A percentile compares a stretch with the other conserved stretches of the same genome.
These are phyloP conservation scores for Lepidochitona cinerea DNA, from an alignment of 2,888 invertebrate species.

Conservation along the genomic window DNA sequence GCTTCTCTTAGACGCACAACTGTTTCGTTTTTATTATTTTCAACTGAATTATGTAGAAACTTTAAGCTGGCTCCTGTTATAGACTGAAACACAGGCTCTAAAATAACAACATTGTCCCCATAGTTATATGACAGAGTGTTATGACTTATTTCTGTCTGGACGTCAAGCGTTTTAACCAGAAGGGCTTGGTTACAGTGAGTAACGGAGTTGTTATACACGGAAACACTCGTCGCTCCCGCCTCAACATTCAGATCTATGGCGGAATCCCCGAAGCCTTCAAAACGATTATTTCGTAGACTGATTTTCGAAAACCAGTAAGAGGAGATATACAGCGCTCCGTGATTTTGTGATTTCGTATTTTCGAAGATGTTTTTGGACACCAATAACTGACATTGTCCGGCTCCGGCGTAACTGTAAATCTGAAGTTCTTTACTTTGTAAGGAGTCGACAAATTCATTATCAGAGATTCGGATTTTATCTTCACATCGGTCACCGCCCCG, in stretches of 20 bases:
- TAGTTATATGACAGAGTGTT: not conserved
- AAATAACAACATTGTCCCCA: not conserved
- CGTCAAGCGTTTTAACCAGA: not conserved
- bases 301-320: not conserved
- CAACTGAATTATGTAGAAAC: slow-evolving; percentile 1
- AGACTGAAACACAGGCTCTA: not conserved
- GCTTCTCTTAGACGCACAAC: slow-evolving; percentile 7
- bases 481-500: not conserved
- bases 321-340: not conserved
- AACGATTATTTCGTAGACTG: not conserved
- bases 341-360: not conserved
- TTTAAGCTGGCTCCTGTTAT: not conserved
- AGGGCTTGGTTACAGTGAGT: not conserved
- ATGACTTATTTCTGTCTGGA: not conserved
- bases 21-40: slow-evolving; percentile 18
- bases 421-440: not conserved
- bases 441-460: not conserved
- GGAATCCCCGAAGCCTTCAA: not conserved
- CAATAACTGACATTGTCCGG: not conserved
- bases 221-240: not conserved
- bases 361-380: not conserved
- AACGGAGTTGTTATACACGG: not conserved
- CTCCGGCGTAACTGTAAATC: not conserved
- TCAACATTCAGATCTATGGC: not conserved
- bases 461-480: not conserved